Evolutionary conservation across 2,888 invertebrate species (phyloP), one percentile per base, ranked within the genome.

Genomic region (Teleiodes luculella): DNA sequence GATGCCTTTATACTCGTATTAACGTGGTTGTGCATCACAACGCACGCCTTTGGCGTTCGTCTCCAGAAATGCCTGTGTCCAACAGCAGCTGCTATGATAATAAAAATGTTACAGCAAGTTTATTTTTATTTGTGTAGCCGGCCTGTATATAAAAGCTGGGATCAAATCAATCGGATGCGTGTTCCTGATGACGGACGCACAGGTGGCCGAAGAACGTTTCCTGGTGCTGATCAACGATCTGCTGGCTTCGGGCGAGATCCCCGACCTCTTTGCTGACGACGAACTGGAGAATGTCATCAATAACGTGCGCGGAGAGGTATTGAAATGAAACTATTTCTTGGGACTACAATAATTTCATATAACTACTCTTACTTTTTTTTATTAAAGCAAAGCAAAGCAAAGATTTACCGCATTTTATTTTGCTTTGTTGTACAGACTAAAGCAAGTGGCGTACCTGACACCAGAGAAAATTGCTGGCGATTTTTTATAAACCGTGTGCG

Each of bases 141-240:
- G 80, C 2, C 87, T 98, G n/a, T 98, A 98, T 77, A 78, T 95
- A 48, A 98, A 97, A 80, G 92, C 96, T 0, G 98, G 97, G 0
- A 76, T 97, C 37, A 98, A 97, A 80, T 94, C 93, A 68, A 92
- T 96, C 3, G 95, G 95, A 13, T 94, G 94, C 43, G 94, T 97
- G 57, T 98, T 97, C 80, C 80, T 98, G 16, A 96, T 98, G 95
- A 97, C 97, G 0, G 98, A 98, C 78, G 95, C 97, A 0, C 98
- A 98, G 82, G 94, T 98, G 0, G 94, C 97, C 0, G 95, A 97
- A 41, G 98, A 98, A 78, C 92, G 93, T 48, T 98, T 97, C 81
- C 87, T 98, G 31, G 98, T 98, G 3, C 91, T 97, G 11, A 95
- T 98, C 52, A 98, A 98, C 74, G 98, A 98, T 76, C 91, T 98